Evolutionary conservation across 2,113 vertebrate genomes (phyloP).

Genomic region (Pachypanchax playfairii): DNA sequence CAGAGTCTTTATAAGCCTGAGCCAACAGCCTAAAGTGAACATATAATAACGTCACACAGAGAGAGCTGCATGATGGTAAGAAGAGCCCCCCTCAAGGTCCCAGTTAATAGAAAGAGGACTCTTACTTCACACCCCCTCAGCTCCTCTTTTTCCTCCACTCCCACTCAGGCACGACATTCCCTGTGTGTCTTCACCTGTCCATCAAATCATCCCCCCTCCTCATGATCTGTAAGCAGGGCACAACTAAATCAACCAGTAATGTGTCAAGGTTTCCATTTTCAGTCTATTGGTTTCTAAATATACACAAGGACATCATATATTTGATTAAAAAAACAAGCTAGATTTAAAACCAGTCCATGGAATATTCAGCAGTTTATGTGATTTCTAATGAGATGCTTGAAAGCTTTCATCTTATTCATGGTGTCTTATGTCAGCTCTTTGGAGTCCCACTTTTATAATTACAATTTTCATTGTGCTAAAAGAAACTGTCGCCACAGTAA

Average conservation of each 20-base stretch:
- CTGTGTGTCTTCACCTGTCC: constrained; percentile 54
- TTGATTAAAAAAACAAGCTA: constrained; percentile 27
- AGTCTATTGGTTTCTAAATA: constrained; percentile 62
- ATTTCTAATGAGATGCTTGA: constrained; percentile 14
- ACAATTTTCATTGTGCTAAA: not conserved
- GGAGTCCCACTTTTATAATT: not conserved
- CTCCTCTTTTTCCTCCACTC: constrained; percentile 1
- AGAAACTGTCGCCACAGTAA: constrained; percentile 16
- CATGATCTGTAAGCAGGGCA: constrained; percentile 57
- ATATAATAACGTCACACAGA: constrained; percentile 59
- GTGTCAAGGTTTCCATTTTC: constrained; percentile 65
- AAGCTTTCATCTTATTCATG: not conserved
- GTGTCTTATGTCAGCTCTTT: not conserved
- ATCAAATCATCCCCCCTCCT: constrained; percentile 77
- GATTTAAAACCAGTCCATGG: constrained; percentile 29
- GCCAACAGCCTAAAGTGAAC: constrained; percentile 52
- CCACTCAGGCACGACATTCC: constrained; percentile 70
- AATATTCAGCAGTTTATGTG: constrained; percentile 9
- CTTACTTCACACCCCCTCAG: constrained; percentile 4
- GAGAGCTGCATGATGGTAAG: constrained; percentile 32
- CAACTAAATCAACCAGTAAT: constrained; percentile 64
- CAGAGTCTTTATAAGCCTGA: constrained; percentile 52
- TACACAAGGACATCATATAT: constrained; percentile 4
- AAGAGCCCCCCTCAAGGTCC: constrained; percentile 32
- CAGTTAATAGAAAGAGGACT: constrained; percentile 59